Evolutionary conservation across 2,113 vertebrate genomes (phyloP).

Genomic region (Prietella phreatophila): DNA sequence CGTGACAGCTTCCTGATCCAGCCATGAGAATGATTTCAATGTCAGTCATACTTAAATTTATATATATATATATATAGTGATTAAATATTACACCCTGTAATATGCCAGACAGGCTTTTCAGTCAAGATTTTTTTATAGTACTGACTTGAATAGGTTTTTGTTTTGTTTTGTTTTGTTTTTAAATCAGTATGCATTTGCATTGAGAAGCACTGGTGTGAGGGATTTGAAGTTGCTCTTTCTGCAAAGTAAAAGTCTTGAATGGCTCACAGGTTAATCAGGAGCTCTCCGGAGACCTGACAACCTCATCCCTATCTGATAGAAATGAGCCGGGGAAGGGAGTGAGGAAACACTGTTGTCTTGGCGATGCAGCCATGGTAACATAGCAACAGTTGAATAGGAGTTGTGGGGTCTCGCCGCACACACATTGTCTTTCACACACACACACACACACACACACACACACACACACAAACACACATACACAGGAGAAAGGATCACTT

Average conservation of each 20-base stretch:
- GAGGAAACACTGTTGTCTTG: conserved; percentile 65
- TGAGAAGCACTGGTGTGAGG: not conserved
- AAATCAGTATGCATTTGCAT: not conserved
- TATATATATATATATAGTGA: too few species aligned
- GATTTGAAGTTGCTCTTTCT: not conserved
- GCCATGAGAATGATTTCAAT: too few species aligned
- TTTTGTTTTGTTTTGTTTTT: not conserved
- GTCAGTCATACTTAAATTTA: too few species aligned
- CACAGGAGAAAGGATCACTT: conserved; percentile 48
- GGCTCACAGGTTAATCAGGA: conserved; percentile 34
- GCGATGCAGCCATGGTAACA: conserved; percentile 65
- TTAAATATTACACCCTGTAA: not conserved
- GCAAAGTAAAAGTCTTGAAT: conserved; percentile 23
- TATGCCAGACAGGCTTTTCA: not conserved
- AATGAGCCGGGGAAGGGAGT: conserved; percentile 52
- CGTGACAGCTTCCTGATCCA: too few species aligned
- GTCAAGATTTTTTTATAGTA: not conserved
- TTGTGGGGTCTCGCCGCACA: conserved; percentile 48
- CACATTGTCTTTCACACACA: conserved; percentile 11
- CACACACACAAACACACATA: not conserved
- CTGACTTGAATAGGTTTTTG: not conserved
- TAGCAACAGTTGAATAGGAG: conserved; percentile 68
- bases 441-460: not conserved
- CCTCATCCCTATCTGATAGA: conserved; percentile 43
- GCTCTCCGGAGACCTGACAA: conserved; percentile 44